Evolutionary conservation across 1,140 invertebrate genomes (phyloP).

Genomic region (Aradophagus sp.): DNA sequence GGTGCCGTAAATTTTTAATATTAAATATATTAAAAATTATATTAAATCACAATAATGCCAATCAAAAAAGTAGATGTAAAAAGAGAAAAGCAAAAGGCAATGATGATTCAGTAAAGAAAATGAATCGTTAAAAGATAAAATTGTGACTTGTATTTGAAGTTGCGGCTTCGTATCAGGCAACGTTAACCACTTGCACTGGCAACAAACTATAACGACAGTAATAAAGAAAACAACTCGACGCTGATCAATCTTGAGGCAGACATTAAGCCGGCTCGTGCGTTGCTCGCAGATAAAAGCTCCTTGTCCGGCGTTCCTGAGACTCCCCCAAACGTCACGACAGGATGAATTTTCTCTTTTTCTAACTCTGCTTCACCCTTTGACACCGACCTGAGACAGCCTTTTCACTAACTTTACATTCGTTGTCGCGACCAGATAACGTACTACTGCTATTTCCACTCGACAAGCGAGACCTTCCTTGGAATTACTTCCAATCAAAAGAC

Average conservation of each 20-base stretch:
- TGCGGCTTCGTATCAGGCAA: neutral
- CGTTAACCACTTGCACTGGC: conserved; percentile 3
- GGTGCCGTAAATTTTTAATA: too few species aligned
- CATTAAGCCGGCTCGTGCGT: conserved; percentile 36
- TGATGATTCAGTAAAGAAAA: too few species aligned
- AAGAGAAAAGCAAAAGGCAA: too few species aligned
- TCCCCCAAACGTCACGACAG: conserved; percentile 22
- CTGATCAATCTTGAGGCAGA: conserved; percentile 50
- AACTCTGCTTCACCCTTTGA: conserved; percentile 18
- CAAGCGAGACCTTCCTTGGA: conserved; percentile 14
- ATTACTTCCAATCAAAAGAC: conserved; percentile 27
- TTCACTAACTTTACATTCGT: conserved; percentile 27
- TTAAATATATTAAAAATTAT: too few species aligned
- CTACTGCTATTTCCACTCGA: conserved; percentile 21
- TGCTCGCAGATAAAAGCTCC: conserved; percentile 23
- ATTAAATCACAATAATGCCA: too few species aligned
- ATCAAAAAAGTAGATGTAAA: too few species aligned
- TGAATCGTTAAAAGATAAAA: too few species aligned
- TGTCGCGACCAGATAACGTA: conserved; percentile 23
- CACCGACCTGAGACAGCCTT: conserved; percentile 10
- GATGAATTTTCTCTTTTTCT: conserved; percentile 42
- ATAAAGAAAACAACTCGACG: conserved; percentile 38
- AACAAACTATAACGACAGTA: conserved; percentile 37
- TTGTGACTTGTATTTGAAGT: conserved; percentile 2
- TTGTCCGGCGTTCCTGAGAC: conserved; percentile 16